phyloP scores from a whole-genome alignment of 2,888 invertebrate genomes.

The Lycaena phlaeas region DNA sequence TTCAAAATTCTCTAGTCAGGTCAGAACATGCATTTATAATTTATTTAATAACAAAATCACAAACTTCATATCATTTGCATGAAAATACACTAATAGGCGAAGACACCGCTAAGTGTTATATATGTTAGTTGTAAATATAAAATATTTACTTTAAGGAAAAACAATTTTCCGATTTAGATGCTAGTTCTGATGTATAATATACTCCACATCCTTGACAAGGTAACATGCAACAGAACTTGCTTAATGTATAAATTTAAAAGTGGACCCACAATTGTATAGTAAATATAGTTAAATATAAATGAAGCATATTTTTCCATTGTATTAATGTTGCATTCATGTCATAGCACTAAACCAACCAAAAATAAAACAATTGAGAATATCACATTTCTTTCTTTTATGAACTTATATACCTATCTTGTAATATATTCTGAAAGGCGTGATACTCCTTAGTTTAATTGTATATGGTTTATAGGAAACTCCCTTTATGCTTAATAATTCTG shows the following conservation, averaged over 20 bases:
- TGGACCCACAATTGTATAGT: slow-evolving; percentile 9
- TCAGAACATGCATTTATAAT: slow-evolving; percentile 63
- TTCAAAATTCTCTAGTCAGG: slow-evolving; percentile 66
- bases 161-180: not conserved
- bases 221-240: slow-evolving; percentile 3
- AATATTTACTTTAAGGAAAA: slow-evolving; percentile 1
- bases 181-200: slow-evolving; percentile 2
- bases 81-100: slow-evolving; percentile 20
- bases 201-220: not conserved
- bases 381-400: slow-evolving; percentile 4
- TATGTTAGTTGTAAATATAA: slow-evolving; percentile 6
- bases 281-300: slow-evolving; percentile 37
- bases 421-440: slow-evolving; percentile 11
- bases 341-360: slow-evolving; percentile 27
- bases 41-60: slow-evolving; percentile 34
- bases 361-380: too few relatives aligned
- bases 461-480: slow-evolving; percentile 1
- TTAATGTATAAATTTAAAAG: slow-evolving; percentile 1
- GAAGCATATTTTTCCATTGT: slow-evolving; percentile 61
- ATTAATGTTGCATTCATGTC: slow-evolving; percentile 30
- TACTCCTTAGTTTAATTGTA: slow-evolving; percentile 8
- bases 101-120: not conserved
- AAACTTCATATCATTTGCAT: slow-evolving; percentile 57
- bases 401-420: slow-evolving; percentile 1
- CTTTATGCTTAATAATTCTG: slow-evolving; percentile 8